phyloP scores from a whole-genome alignment of 1,140 invertebrate genomes.

The Cherax quadricarinatus region DNA sequence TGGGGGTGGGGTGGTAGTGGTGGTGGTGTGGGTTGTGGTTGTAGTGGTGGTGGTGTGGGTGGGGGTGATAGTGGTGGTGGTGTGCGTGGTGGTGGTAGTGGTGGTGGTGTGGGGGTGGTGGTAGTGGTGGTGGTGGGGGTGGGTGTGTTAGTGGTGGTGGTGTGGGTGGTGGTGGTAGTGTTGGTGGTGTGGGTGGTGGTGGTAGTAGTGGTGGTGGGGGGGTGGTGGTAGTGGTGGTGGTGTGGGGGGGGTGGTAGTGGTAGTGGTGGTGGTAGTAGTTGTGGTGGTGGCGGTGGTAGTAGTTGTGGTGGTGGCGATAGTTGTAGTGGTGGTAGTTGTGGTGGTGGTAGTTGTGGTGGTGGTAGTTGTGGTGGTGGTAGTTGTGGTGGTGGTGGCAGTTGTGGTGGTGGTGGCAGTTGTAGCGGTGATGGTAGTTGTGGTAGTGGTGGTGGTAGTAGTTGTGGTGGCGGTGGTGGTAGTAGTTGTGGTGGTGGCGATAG shows the following conservation, averaged over 20 bases:
- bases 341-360: neutral
- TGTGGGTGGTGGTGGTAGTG: neutral
- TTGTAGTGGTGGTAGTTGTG: neutral
- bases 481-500: too few relatives aligned
- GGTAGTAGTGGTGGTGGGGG: neutral
- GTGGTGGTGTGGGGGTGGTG: too few relatives aligned
- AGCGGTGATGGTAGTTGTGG: neutral
- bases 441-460: neutral
- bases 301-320: too few relatives aligned
- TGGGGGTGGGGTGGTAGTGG: too few relatives aligned
- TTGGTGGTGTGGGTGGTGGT: neutral
- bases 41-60: too few relatives aligned
- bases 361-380: neutral
- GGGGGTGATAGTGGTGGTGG: neutral
- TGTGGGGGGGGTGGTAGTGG: neutral
- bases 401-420: neutral
- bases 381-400: too few relatives aligned
- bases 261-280: too few relatives aligned
- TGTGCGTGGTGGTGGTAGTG: neutral
- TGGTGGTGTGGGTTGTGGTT: too few relatives aligned
- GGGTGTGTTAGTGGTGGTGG: neutral
- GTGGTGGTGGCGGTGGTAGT: too few relatives aligned
- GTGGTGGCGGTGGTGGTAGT: too few relatives aligned
- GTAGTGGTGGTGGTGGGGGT: neutral
- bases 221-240: neutral